phyloP scores from a whole-genome alignment of 1,140 invertebrate species.

The Scylla paramamosain region DNA sequence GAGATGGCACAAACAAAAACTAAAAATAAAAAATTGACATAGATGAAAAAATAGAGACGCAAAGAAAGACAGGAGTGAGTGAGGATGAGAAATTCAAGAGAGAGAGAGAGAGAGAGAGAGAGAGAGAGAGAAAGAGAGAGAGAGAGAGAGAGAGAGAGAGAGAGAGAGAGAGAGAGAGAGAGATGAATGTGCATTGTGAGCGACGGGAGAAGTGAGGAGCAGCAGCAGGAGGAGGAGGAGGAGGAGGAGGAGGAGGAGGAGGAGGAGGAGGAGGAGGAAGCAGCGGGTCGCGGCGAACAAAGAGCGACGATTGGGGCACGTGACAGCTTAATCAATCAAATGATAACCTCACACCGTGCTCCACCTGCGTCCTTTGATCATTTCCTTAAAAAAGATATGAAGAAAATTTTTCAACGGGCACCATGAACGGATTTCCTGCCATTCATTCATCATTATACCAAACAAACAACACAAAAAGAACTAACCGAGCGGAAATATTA shows the following conservation, averaged over 20 bases:
- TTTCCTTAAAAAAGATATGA: background rate
- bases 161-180: conserved; percentile 4
- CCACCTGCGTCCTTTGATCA: background rate
- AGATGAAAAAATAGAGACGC: background rate
- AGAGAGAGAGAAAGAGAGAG: background rate
- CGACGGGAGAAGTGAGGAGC: background rate
- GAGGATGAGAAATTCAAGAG: too few species aligned
- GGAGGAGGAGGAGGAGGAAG: background rate
- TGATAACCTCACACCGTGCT: background rate
- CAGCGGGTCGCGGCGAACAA: background rate
- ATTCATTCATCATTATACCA: too few species aligned
- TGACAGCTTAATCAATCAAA: background rate
- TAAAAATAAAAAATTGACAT: too few species aligned
- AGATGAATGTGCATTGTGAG: background rate
- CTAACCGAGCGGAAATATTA: too few species aligned
- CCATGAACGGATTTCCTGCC: too few species aligned
- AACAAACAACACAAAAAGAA: too few species aligned
- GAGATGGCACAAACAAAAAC: too few species aligned
- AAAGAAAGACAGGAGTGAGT: background rate
- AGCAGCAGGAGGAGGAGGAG: background rate
- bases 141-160: background rate
- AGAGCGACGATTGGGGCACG: background rate
- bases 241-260: background rate
- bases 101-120: background rate
- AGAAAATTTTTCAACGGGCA: too few species aligned